A percentile compares a stretch with the other conserved stretches of the same genome.
These are phyloP conservation scores for Mythimna vitellina DNA, from an alignment of 2,888 invertebrate genomes.

Conservation along the genomic window DNA sequence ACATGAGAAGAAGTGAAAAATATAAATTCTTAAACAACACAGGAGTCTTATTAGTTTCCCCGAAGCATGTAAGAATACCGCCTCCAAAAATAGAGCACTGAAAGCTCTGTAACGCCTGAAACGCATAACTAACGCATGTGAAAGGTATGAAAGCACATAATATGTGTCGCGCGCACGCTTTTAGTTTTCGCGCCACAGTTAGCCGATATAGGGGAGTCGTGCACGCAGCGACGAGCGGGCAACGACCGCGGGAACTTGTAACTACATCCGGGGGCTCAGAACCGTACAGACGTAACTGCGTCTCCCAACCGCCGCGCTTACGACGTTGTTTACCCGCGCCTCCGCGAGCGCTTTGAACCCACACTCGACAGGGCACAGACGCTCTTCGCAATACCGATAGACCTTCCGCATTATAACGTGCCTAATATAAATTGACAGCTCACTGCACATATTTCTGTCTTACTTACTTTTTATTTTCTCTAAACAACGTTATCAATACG, in stretches of 20 bases:
- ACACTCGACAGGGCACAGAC: slow-evolving; percentile 76
- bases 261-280: slow-evolving; percentile 84
- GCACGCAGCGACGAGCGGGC: slow-evolving; percentile 83
- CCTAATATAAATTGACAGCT: slow-evolving; percentile 51
- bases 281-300: slow-evolving; percentile 79
- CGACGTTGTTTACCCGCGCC: slow-evolving; percentile 69
- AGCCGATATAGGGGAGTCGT: slow-evolving; percentile 86
- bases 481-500: slow-evolving; percentile 1
- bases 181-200: slow-evolving; percentile 82
- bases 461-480: slow-evolving; percentile 10
- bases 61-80: slow-evolving; percentile 3
- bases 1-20: background rate
- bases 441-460: slow-evolving; percentile 16
- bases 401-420: slow-evolving; percentile 76
- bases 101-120: slow-evolving; percentile 30
- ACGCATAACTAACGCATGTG: slow-evolving; percentile 41
- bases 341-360: slow-evolving; percentile 84
- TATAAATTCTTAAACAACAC: background rate
- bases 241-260: slow-evolving; percentile 90
- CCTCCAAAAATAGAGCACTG: slow-evolving; percentile 31
- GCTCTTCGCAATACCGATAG: slow-evolving; percentile 80
- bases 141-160: slow-evolving; percentile 54
- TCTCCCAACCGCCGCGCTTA: slow-evolving; percentile 63
- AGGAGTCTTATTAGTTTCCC: background rate
- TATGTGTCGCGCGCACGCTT: slow-evolving; percentile 68